Base-by-base conservation (phyloP, 2,797 vertebrate species). In the Borostomias antarcticus region DNA sequence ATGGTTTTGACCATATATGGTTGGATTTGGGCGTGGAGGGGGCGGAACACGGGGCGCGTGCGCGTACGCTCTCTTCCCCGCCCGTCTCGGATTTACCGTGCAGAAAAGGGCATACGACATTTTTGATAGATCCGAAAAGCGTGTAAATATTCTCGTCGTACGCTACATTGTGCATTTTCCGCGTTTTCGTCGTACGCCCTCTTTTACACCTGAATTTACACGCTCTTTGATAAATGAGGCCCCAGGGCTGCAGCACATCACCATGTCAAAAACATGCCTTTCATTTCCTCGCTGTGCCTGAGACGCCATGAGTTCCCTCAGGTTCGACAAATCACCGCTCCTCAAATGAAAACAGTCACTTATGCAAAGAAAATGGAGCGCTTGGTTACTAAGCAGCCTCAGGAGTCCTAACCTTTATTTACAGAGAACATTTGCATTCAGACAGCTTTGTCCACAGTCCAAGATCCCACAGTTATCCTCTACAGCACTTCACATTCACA, bases 381-480 rank as follows among this genome's bases (percentile, higher is more conserved):
- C 28, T 3, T 56, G n/a, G 53, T 56, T 28, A 17, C 29, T 56
- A 30, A 30, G 17, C 53, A 56, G 2, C 29, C 28, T 8, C 23
- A 52, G 6, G 7, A 56, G 17, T n/a, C 17, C 17, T n/a, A 21
- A 56, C 7, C 53, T 11, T 56, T 32, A 13, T 9, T 28, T 19
- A 29, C 28, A 30, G 19, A 32, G n/a, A 5, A 56, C 26, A 56
- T 56, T 56, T 56, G 28, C 53, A 56, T 28, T 21, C 47, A 50
- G 21, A 17, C 9, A 19, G 47, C 47, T 48, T 6, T 48, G 47
- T 17, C 9, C 7, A 17, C 53, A 32, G 53, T 11, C 5, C 4
- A 30, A 30, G 1, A 8, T 6, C 53, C 29, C 15, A 28, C 17
- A 10, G 29, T 56, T 30, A 29, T 28, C 0, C 5, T 3, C 47